Percentiles rank a stretch among this genome's conserved stretches.
phyloP scores from a whole-genome alignment of 2,888 invertebrate species.

The Suillia variegata region DNA sequence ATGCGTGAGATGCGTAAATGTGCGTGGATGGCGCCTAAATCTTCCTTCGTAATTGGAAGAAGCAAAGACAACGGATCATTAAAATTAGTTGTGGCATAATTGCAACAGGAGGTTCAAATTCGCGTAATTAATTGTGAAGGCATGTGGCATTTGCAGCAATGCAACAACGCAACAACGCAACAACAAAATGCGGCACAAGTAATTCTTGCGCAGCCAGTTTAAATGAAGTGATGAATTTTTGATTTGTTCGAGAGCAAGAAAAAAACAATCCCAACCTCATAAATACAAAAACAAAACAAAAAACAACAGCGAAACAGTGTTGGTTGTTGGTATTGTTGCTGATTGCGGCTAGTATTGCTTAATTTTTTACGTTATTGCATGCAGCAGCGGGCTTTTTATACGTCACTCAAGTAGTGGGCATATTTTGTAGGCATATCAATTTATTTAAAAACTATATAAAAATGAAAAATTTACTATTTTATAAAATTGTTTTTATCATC shows the following conservation, averaged over 20 bases:
- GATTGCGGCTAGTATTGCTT: no score
- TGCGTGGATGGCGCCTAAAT: neutral
- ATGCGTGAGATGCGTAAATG: no score
- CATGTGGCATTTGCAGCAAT: neutral
- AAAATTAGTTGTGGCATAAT: neutral
- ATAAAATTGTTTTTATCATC: no score
- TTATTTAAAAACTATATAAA: no score
- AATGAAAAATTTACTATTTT: no score
- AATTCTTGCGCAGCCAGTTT: neutral
- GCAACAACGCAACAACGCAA: neutral
- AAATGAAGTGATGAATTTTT: slow-evolving; percentile 1
- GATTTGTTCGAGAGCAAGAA: neutral
- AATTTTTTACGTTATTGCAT: no score
- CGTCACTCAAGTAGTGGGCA: no score
- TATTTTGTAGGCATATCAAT: no score
- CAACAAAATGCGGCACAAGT: no score
- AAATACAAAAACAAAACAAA: neutral
- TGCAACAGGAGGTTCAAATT: neutral
- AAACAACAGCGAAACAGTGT: neutral
- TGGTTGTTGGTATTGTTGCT: neutral
- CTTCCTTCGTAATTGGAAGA: neutral
- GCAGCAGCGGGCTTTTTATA: no score
- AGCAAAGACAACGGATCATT: neutral
- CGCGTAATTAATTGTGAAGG: neutral
- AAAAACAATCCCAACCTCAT: no score